Percentiles rank a stretch among this genome's conserved stretches.
Evolutionary conservation across 2,888 invertebrate species (phyloP).

Genomic region (Teinopalpus imperialis): DNA sequence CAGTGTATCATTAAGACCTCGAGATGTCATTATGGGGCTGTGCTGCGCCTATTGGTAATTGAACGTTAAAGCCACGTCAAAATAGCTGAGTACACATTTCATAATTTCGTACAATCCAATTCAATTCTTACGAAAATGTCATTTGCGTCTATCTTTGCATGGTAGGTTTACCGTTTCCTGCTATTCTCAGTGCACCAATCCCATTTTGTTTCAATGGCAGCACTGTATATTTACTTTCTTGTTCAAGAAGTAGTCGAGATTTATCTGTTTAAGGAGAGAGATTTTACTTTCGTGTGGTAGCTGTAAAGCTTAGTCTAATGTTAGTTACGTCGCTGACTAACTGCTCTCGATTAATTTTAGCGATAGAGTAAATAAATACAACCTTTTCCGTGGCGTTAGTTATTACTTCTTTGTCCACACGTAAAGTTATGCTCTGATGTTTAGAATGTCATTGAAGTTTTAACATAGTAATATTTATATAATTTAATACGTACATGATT

Average conservation of each 20-base stretch:
- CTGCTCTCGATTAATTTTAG: constrained; percentile 30
- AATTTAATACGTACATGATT: no score
- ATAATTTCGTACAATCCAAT: constrained; percentile 8
- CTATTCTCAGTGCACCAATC: constrained; percentile 3
- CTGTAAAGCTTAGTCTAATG: constrained; percentile 34
- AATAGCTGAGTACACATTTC: constrained; percentile 7
- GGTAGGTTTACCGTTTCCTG: constrained; percentile 16
- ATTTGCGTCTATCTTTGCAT: constrained; percentile 14
- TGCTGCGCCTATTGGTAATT: constrained; percentile 51
- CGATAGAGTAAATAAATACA: constrained; percentile 24
- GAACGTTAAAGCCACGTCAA: constrained; percentile 34
- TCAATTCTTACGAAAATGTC: constrained; percentile 5
- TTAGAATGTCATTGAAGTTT: not conserved
- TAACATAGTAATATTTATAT: no score
- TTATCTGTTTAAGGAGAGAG: constrained; percentile 44
- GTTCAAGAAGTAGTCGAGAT: constrained; percentile 33
- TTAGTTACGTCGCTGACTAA: constrained; percentile 29
- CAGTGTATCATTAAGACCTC: constrained; percentile 44
- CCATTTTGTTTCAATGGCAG: constrained; percentile 30
- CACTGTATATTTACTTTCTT: constrained; percentile 33
- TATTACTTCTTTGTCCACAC: constrained; percentile 16
- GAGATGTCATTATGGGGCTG: constrained; percentile 45
- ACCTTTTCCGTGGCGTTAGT: constrained; percentile 21
- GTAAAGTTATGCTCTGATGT: constrained; percentile 7
- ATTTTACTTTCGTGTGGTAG: constrained; percentile 36